phyloP scores from a whole-genome alignment of 1,140 invertebrate genomes.

The Myzus persicae region DNA sequence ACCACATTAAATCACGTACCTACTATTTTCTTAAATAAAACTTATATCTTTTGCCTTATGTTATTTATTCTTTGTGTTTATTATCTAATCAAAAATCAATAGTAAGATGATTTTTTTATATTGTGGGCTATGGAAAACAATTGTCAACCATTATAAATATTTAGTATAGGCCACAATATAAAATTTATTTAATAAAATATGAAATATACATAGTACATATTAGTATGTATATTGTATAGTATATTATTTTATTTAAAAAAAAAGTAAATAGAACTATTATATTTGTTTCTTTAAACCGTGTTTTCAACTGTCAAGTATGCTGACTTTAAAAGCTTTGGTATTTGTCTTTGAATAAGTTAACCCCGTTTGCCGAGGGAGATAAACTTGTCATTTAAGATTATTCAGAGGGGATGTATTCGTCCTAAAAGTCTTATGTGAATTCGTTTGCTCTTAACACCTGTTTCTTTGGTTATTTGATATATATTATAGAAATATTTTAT shows the following conservation, averaged over 20 bases:
- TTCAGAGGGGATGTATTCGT: not conserved
- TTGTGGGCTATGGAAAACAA: not conserved
- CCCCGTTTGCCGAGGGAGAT: constrained; percentile 28
- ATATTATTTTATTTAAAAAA: not conserved
- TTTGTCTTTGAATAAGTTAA: constrained; percentile 56
- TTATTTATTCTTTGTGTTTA: not conserved
- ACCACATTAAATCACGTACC: constrained; percentile 45
- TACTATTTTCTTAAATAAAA: not conserved
- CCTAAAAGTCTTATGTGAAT: constrained; percentile 1
- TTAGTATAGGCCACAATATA: not conserved
- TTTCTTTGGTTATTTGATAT: not conserved
- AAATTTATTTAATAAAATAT: not conserved
- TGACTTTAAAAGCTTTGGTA: constrained; percentile 52
- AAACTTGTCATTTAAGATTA: constrained; percentile 49
- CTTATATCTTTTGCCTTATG: not conserved
- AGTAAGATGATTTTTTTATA: not conserved
- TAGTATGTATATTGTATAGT: not conserved
- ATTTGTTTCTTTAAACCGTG: not conserved
- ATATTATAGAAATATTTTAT: not conserved
- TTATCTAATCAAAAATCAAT: not conserved
- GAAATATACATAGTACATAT: not conserved
- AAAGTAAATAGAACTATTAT: not conserved
- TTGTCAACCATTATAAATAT: not conserved
- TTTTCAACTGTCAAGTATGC: constrained; percentile 3
- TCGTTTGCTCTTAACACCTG: constrained; percentile 21